Evolutionary conservation across 2,888 invertebrate genomes (phyloP), one percentile per base, ranked within the genome.

Genomic region (Ichneumoninae sp.): DNA sequence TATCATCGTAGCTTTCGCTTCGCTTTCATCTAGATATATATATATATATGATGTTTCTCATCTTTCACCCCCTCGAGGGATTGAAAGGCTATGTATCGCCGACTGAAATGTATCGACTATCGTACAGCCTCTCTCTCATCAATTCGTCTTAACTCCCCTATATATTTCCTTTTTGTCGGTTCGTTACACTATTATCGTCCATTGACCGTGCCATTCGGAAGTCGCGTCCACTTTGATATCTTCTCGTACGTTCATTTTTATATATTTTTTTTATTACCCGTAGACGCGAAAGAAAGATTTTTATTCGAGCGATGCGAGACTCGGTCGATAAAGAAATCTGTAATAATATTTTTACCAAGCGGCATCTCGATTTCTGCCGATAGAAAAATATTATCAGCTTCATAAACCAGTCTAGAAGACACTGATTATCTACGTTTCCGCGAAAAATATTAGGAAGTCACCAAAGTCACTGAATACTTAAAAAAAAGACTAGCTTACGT

Each of bases 61-160:
- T 36, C 36, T n/a, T 36, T 19, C 19, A 52, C 8, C 22, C 8
- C 36, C 36, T 54, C 36, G 36, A 36, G 22, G 19, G n/a, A 71
- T 54, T 54, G 54, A 36, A 71, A 36, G 36, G 50, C 52, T 71
- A 52, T 54, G 36, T 71, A 54, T 71, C 1, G 7, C 13, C n/a
- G 62, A 30, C 33, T 62, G 62, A 62, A 62, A 62, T 16, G 62
- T 62, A 62, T 62, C 52, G 52, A 54, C 52, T 54, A 16, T 19
- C 30, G 16, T 62, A 16, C 33, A n/a, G 30, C 0, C 13, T 16
- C 60, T n/a, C 4, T 62, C 62, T 6, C 13, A 60, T 60, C 16
- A 26, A 62, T 62, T 62, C 33, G 16, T 30, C 62, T 62, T 33
- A n/a, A 62, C 62, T 33, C 16, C 26, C 62, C 44, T 47, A 47